A percentile compares a stretch with the other conserved stretches of the same genome.
These are phyloP conservation scores for Rotaria macrura DNA, from an alignment of 2,888 invertebrate species.

Conservation along the genomic window DNA sequence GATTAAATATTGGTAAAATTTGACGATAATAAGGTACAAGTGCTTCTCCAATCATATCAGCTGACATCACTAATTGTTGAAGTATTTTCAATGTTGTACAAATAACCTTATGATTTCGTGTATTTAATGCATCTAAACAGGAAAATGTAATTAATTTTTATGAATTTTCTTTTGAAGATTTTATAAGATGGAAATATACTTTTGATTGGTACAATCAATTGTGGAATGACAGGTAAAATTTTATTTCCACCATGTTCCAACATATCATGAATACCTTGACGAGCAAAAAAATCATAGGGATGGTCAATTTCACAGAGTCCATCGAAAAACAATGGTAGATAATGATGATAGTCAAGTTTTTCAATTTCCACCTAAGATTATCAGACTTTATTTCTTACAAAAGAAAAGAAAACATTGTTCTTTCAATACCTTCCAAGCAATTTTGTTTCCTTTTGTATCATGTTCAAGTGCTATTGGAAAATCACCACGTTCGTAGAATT, in stretches of 20 bases:
- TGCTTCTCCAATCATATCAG: conserved; percentile 78
- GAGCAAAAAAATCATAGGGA: conserved; percentile 76
- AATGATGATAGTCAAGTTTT: conserved; percentile 80
- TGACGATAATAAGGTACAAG: conserved; percentile 93
- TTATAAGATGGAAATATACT: conserved; percentile 54
- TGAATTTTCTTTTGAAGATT: neutral
- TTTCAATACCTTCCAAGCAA: conserved; percentile 62
- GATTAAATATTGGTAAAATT: conserved; percentile 75
- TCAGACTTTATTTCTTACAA: too few relatives aligned
- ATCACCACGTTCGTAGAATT: conserved; percentile 67
- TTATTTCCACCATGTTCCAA: conserved; percentile 69
- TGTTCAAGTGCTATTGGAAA: conserved; percentile 68
- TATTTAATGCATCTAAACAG: conserved; percentile 62
- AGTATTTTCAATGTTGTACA: conserved; percentile 69
- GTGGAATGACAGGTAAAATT: conserved; percentile 77
- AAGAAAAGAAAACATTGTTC: too few relatives aligned
- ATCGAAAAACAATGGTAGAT: conserved; percentile 84
- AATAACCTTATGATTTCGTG: conserved; percentile 70
- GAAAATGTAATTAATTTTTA: neutral
- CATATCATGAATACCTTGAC: conserved; percentile 75
- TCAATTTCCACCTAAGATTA: conserved; percentile 63
- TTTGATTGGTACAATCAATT: conserved; percentile 81
- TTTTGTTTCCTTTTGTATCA: conserved; percentile 57
- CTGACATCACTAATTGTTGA: conserved; percentile 73
- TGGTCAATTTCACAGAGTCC: conserved; percentile 72